These are phyloP conservation scores for Epsilonema sp. DNA, from an alignment of 2,888 invertebrate genomes.

Conservation along the genomic window DNA sequence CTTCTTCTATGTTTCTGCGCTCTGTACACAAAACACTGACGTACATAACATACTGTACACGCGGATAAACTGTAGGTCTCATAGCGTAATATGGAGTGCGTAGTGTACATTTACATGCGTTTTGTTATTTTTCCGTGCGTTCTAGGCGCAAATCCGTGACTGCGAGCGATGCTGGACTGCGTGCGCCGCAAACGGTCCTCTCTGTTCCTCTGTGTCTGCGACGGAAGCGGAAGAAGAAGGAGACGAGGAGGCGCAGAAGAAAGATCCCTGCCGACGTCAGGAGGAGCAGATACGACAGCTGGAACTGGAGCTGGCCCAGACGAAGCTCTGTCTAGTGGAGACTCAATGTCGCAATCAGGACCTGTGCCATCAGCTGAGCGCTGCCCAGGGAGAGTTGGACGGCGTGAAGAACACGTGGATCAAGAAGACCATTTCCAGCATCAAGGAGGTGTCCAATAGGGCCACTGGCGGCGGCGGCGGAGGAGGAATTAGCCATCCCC, in stretches of 20 bases:
- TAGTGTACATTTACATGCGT: background rate
- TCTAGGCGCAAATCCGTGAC: background rate
- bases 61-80: no score
- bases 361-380: constrained; percentile 60
- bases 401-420: constrained; percentile 51
- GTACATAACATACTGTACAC: no score
- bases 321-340: constrained; percentile 87
- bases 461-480: no score
- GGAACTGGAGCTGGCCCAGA: constrained; percentile 83
- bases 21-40: no score
- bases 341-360: constrained; percentile 89
- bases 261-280: constrained; percentile 9
- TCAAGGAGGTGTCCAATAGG: no score
- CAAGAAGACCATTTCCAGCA: constrained; percentile 58
- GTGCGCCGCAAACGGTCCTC: background rate
- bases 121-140: background rate
- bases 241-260: background rate
- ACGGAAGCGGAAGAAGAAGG: constrained; percentile 17
- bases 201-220: constrained; percentile 10
- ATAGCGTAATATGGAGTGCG: no score
- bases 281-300: constrained; percentile 32
- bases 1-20: background rate
- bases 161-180: background rate
- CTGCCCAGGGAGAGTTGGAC: background rate
- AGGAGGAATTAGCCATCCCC: no score